phyloP scores from a whole-genome alignment of 2,113 vertebrate genomes.

The Gambusia affinis region DNA sequence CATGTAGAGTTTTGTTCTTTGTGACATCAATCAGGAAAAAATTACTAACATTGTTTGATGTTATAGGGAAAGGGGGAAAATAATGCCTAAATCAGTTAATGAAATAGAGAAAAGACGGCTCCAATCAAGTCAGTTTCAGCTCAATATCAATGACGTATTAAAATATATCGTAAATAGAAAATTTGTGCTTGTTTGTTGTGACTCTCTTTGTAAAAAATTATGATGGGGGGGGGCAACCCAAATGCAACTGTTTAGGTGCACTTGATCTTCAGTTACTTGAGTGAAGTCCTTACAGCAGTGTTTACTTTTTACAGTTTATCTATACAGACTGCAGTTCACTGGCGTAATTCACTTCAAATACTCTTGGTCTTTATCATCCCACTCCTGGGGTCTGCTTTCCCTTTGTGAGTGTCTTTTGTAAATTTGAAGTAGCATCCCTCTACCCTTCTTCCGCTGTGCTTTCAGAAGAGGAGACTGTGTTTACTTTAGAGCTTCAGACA shows the following conservation, averaged over 20 bases:
- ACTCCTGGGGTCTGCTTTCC: conserved; percentile 35
- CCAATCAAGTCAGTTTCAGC: too few relatives aligned
- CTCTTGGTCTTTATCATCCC: conserved; percentile 46
- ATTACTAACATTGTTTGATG: too few relatives aligned
- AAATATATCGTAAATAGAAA: too few relatives aligned
- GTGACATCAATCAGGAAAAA: too few relatives aligned
- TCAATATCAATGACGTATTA: too few relatives aligned
- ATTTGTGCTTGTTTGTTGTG: not conserved
- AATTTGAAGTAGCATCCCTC: conserved; percentile 59
- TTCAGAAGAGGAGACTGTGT: conserved; percentile 58
- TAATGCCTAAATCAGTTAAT: too few relatives aligned
- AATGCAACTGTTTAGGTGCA: not conserved
- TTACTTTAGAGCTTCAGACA: conserved; percentile 66
- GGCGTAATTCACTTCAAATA: conserved; percentile 53
- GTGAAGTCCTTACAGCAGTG: not conserved
- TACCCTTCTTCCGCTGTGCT: conserved; percentile 37
- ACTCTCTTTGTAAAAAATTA: not conserved
- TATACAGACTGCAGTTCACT: conserved; percentile 31
- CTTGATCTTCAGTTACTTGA: not conserved
- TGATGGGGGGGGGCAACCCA: not conserved
- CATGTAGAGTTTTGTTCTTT: too few relatives aligned
- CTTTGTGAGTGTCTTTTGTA: conserved; percentile 44
- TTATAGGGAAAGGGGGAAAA: too few relatives aligned
- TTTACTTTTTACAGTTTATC: conserved; percentile 12
- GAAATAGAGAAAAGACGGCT: too few relatives aligned